Conservation (phyloP, 2,888 invertebrate genomes). For the Yponomeuta malinellus region DNA sequence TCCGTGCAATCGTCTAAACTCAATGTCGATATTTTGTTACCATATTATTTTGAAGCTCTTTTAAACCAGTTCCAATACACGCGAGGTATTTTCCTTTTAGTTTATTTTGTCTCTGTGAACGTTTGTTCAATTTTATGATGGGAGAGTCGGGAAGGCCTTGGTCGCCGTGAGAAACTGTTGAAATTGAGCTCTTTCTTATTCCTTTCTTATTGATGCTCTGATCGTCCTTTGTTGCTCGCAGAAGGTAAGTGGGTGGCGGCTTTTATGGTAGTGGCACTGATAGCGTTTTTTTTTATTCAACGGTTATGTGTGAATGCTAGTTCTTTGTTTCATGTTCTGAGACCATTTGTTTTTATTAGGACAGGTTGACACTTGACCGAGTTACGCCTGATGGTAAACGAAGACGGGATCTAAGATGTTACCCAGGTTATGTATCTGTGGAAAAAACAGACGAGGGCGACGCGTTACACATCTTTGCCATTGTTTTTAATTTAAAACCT, state of each 20-base stretch:
- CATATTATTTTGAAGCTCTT: slow-evolving; percentile 31
- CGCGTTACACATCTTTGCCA: too few relatives aligned
- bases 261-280: background rate
- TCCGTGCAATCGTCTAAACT: background rate
- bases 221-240: slow-evolving; percentile 47
- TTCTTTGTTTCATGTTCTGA: too few relatives aligned
- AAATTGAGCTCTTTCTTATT: slow-evolving; percentile 54
- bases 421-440: too few relatives aligned
- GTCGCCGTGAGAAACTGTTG: slow-evolving; percentile 60
- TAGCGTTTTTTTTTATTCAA: too few relatives aligned
- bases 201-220: slow-evolving; percentile 47
- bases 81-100: slow-evolving; percentile 14
- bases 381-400: too few relatives aligned
- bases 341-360: too few relatives aligned
- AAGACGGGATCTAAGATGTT: too few relatives aligned
- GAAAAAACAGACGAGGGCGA: too few relatives aligned
- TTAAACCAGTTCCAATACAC: slow-evolving; percentile 32
- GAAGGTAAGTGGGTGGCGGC: background rate
- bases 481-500: background rate
- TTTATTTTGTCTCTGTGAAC: slow-evolving; percentile 17
- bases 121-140: slow-evolving; percentile 11
- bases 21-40: slow-evolving; percentile 33
- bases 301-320: too few relatives aligned
- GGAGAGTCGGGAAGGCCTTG: slow-evolving; percentile 26
- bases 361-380: too few relatives aligned